phyloP scores from a whole-genome alignment of 1,140 invertebrate genomes.

The Bombus sibiricus region DNA sequence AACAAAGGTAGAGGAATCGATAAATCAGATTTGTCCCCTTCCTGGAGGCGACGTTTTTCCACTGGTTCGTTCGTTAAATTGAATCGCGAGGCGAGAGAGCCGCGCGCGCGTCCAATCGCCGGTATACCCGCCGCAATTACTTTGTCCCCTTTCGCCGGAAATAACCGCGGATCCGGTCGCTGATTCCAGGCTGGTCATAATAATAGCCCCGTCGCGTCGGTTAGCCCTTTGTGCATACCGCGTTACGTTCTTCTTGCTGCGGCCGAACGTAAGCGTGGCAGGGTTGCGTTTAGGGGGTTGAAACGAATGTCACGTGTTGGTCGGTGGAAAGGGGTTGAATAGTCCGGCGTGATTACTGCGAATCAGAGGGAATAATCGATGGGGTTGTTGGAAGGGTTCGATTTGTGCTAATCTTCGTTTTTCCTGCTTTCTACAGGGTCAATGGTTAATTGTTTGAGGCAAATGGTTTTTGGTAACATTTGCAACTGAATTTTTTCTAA shows the following conservation, averaged over 20 bases:
- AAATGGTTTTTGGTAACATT: not conserved
- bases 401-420: not conserved
- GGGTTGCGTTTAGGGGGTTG: not conserved
- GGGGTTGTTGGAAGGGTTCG: not conserved
- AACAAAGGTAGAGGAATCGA: conserved; percentile 23
- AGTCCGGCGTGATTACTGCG: not conserved
- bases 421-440: too few species aligned
- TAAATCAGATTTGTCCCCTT: conserved; percentile 21
- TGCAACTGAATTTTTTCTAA: too few species aligned
- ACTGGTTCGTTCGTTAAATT: conserved; percentile 30
- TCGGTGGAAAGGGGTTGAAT: not conserved
- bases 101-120: not conserved
- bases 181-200: conserved; percentile 39
- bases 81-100: conserved; percentile 25
- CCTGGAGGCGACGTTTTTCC: conserved; percentile 9
- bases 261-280: not conserved
- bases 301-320: conserved; percentile 8
- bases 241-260: conserved; percentile 14
- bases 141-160: conserved; percentile 26
- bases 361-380: not conserved
- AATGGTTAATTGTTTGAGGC: too few species aligned
- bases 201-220: conserved; percentile 34
- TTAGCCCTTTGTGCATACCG: conserved; percentile 11
- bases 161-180: conserved; percentile 29
- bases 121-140: conserved; percentile 45